Conservation (phyloP, 2,888 invertebrate genomes). For the Acleris literana region DNA sequence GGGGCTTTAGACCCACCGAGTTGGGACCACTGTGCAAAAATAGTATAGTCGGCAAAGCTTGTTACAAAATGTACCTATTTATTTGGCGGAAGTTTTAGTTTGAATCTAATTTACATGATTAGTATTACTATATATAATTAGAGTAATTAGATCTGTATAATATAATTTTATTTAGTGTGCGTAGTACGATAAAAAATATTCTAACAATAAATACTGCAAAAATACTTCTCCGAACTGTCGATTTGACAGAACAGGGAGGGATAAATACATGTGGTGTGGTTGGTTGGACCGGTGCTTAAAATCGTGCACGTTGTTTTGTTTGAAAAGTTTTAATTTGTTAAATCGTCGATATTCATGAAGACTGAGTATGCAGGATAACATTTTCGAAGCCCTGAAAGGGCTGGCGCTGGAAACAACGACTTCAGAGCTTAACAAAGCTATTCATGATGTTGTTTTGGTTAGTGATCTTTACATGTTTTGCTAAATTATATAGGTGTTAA, state of each 20-base stretch:
- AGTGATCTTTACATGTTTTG: constrained; percentile 41
- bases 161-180: neutral
- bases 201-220: neutral
- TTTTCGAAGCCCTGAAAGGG: constrained; percentile 33
- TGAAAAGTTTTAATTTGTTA: constrained; percentile 17
- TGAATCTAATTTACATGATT: no score
- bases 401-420: constrained; percentile 33
- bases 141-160: no score
- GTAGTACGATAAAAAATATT: neutral
- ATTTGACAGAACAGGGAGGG: neutral
- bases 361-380: constrained; percentile 22
- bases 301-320: constrained; percentile 24
- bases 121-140: no score
- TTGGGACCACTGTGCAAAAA: no score
- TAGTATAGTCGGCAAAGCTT: no score
- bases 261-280: constrained; percentile 21
- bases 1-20: no score
- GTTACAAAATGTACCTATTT: no score
- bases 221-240: neutral
- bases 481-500: neutral
- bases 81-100: no score
- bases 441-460: constrained; percentile 51
- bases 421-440: constrained; percentile 35
- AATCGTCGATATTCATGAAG: constrained; percentile 8
- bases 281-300: constrained; percentile 13